These are phyloP conservation scores for Samia ricini DNA, from an alignment of 1,140 invertebrate species.

Conservation along the genomic window DNA sequence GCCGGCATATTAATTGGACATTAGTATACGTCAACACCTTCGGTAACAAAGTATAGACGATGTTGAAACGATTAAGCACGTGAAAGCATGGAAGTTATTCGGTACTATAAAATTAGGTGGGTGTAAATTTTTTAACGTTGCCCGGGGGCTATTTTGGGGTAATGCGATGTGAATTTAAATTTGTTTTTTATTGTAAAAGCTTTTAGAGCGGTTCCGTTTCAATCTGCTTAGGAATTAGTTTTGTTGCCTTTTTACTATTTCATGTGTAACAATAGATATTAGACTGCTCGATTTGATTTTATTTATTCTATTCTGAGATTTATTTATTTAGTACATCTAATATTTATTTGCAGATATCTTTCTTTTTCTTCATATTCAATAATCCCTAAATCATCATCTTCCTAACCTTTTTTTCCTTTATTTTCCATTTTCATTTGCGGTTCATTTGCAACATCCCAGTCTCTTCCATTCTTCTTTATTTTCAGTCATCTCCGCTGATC, in stretches of 20 bases:
- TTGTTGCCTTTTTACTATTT: slow-evolving; percentile 1
- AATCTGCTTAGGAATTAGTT: slow-evolving; percentile 13
- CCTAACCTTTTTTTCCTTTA: too few relatives aligned
- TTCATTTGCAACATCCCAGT: too few relatives aligned
- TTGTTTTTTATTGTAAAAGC: slow-evolving; percentile 28
- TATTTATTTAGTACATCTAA: neutral
- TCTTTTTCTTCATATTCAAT: neutral
- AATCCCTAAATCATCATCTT: neutral
- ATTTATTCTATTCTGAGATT: neutral
- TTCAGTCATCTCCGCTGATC: too few relatives aligned
- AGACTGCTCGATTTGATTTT: neutral
- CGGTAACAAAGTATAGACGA: slow-evolving; percentile 29
- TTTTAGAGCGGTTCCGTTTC: slow-evolving; percentile 17
- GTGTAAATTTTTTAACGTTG: slow-evolving; percentile 34
- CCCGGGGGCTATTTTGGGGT: slow-evolving; percentile 23
- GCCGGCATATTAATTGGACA: slow-evolving; percentile 70
- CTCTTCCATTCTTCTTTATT: too few relatives aligned
- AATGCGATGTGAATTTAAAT: slow-evolving; percentile 30
- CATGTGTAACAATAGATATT: slow-evolving; percentile 1
- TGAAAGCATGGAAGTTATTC: slow-evolving; percentile 35
- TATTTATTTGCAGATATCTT: neutral
- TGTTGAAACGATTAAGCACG: slow-evolving; percentile 30
- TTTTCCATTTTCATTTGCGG: too few relatives aligned
- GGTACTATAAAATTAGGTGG: slow-evolving; percentile 37
- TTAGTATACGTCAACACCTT: slow-evolving; percentile 60